These are phyloP conservation scores for Panulirus ornatus DNA, from an alignment of 1,140 invertebrate species.

Conservation along the genomic window DNA sequence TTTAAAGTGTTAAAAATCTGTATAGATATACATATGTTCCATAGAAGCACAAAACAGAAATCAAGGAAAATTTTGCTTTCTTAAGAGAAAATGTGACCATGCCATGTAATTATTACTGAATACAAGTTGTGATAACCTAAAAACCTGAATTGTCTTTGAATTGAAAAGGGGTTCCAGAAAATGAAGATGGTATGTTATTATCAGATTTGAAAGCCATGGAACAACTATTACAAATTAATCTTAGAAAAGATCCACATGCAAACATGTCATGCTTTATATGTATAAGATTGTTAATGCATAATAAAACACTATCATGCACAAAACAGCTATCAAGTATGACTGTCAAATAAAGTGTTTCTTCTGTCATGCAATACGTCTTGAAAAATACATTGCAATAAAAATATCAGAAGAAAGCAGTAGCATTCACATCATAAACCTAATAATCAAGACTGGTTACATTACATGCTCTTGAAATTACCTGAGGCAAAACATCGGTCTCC, in stretches of 20 bases:
- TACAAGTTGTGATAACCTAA: too few relatives aligned
- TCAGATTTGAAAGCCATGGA: not conserved
- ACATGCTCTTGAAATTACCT: conserved; percentile 66
- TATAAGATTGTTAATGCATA: not conserved
- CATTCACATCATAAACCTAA: not conserved
- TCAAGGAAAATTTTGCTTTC: too few relatives aligned
- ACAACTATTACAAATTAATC: not conserved
- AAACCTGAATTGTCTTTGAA: not conserved
- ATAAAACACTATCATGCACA: not conserved
- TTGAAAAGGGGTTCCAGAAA: not conserved
- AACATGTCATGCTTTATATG: not conserved
- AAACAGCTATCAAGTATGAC: too few relatives aligned
- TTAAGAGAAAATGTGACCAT: not conserved
- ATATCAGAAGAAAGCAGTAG: not conserved
- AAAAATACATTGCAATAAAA: not conserved
- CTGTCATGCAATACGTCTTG: too few relatives aligned
- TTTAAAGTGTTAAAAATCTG: too few relatives aligned
- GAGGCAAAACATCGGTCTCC: conserved; percentile 72
- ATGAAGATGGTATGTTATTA: not conserved
- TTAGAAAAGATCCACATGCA: not conserved
- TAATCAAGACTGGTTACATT: conserved; percentile 42
- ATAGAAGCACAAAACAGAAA: too few relatives aligned
- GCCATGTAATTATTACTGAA: not conserved
- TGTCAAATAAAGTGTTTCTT: not conserved
- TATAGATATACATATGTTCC: too few relatives aligned